phyloP scores from a whole-genome alignment of 2,888 invertebrate species.

The Myathropa florea region DNA sequence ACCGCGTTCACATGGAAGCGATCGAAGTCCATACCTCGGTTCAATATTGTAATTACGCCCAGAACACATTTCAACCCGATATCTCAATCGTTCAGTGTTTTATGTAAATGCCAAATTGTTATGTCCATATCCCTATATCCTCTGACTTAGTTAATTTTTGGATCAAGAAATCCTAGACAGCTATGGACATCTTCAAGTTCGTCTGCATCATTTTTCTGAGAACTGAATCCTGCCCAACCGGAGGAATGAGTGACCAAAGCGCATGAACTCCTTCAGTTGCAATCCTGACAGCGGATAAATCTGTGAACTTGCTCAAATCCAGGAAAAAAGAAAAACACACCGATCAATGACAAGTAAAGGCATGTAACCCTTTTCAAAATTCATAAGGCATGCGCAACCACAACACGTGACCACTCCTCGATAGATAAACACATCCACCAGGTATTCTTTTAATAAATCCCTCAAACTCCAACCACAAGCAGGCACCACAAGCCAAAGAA shows the following conservation, averaged over 20 bases:
- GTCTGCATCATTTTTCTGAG: too few relatives aligned
- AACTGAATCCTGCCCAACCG: too few relatives aligned
- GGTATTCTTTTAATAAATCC: constrained; percentile 39
- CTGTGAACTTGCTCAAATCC: not conserved
- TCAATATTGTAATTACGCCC: too few relatives aligned
- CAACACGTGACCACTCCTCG: not conserved
- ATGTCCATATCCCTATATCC: too few relatives aligned
- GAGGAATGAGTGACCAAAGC: not conserved
- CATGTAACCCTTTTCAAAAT: not conserved
- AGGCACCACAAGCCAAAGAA: not conserved
- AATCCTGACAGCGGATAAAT: not conserved
- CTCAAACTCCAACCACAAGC: constrained; percentile 19
- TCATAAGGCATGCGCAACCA: not conserved
- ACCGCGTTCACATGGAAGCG: too few relatives aligned
- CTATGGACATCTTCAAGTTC: too few relatives aligned
- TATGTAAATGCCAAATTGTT: too few relatives aligned
- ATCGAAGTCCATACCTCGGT: too few relatives aligned
- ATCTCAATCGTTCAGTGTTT: too few relatives aligned
- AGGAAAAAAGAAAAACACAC: not conserved
- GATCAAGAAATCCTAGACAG: too few relatives aligned
- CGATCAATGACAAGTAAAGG: not conserved
- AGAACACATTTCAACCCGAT: too few relatives aligned
- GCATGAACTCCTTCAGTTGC: not conserved
- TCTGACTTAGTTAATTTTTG: too few relatives aligned
- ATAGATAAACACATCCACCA: not conserved